Percentiles rank a stretch among this genome's conserved stretches.
Evolutionary conservation across 2,797 vertebrate genomes (phyloP).

Genomic region (Chanos chanos): DNA sequence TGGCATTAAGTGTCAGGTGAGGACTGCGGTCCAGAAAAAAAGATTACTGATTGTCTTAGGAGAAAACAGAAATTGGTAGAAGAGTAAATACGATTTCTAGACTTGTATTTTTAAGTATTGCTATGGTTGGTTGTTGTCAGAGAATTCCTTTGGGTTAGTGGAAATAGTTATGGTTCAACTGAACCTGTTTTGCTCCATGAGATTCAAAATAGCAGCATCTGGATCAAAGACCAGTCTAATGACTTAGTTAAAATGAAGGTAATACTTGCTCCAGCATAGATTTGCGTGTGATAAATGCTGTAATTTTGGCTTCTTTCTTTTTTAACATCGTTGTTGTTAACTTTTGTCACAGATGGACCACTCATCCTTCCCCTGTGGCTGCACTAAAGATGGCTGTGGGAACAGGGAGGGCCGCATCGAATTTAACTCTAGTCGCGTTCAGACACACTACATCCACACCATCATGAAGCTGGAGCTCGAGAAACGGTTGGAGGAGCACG

Average conservation of each 20-base stretch:
- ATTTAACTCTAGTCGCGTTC: constrained; percentile 92
- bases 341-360: constrained; percentile 86
- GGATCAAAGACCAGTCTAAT: no score
- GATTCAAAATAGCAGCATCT: no score
- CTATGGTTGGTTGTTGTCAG: neutral
- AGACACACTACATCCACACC: constrained; percentile 95
- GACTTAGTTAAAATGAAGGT: no score
- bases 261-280: no score
- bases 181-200: no score
- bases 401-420: constrained; percentile 91
- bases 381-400: constrained; percentile 89
- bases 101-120: neutral
- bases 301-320: no score
- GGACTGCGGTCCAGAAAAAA: neutral
- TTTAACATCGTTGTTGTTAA: no score
- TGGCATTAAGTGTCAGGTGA: constrained; percentile 96
- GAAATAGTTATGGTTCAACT: no score
- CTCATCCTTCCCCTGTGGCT: constrained; percentile 93
- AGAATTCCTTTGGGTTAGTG: no score
- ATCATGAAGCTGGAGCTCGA: constrained; percentile 96
- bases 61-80: neutral
- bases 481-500: constrained; percentile 81
- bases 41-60: neutral
- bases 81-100: neutral
- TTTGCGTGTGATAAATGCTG: no score